Conservation (phyloP, 2,888 invertebrate genomes). For the Opisthograptis luteolata region DNA sequence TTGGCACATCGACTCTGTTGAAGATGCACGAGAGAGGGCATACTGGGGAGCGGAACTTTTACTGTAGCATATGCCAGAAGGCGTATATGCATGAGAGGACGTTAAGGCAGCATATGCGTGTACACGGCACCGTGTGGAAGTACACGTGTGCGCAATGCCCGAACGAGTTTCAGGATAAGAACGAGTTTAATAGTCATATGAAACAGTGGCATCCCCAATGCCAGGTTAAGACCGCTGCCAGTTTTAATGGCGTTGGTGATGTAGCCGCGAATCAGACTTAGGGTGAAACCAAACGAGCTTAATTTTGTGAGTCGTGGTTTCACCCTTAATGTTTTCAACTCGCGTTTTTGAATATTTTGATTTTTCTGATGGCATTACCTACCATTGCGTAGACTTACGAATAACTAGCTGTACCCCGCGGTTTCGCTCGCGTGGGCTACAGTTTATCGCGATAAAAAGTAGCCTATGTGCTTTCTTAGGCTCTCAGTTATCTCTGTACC, state of each 20-base stretch:
- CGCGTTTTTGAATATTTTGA: too few species aligned
- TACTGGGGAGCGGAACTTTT: slow-evolving; percentile 72
- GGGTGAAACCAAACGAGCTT: too few species aligned
- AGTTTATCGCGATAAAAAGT: too few species aligned
- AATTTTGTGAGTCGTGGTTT: too few species aligned
- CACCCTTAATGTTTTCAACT: too few species aligned
- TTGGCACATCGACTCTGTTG: slow-evolving; percentile 66
- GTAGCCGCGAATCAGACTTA: background rate
- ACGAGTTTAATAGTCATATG: slow-evolving; percentile 71
- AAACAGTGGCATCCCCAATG: slow-evolving; percentile 76
- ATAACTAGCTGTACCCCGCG: too few species aligned
- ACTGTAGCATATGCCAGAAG: slow-evolving; percentile 68
- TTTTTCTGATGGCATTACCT: too few species aligned
- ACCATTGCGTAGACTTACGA: too few species aligned
- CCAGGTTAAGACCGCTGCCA: slow-evolving; percentile 62
- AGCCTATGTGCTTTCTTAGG: too few species aligned
- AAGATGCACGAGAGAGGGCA: slow-evolving; percentile 74
- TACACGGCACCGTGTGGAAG: slow-evolving; percentile 67
- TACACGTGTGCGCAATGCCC: slow-evolving; percentile 69
- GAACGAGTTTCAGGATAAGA: slow-evolving; percentile 65
- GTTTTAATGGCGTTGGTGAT: too few species aligned
- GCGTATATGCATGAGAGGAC: slow-evolving; percentile 76
- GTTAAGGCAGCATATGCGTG: slow-evolving; percentile 71
- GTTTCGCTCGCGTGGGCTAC: too few species aligned
- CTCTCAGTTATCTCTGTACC: too few species aligned